Evolutionary conservation across 2,888 invertebrate genomes (phyloP).

Genomic region (Rapana venosa): DNA sequence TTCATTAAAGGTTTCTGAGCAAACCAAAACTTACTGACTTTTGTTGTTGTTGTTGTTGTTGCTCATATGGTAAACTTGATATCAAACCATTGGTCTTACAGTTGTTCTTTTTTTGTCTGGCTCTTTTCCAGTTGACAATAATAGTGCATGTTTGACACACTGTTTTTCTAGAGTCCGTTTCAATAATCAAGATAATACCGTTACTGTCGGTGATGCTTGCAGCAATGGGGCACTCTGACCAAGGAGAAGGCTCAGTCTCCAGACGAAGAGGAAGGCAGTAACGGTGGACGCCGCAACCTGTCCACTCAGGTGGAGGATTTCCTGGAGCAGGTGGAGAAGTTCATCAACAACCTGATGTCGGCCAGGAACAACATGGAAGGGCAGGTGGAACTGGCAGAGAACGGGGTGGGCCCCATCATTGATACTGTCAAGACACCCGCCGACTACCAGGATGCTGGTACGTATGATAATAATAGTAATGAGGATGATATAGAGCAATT

Average conservation of each 20-base stretch:
- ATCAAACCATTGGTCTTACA: background rate
- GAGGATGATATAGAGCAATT: too few relatives aligned
- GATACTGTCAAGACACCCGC: conserved; percentile 73
- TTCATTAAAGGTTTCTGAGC: too few relatives aligned
- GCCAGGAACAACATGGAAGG: conserved; percentile 77
- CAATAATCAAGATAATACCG: background rate
- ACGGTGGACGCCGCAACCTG: conserved; percentile 55
- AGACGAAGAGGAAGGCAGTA: conserved; percentile 23
- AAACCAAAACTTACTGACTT: too few relatives aligned
- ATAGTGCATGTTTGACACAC: too few relatives aligned
- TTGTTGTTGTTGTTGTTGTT: too few relatives aligned
- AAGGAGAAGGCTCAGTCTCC: conserved; percentile 49
- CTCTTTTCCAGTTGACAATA: background rate
- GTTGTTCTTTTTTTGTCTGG: background rate
- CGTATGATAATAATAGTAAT: background rate
- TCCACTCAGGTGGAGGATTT: conserved; percentile 76
- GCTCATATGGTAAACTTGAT: too few relatives aligned
- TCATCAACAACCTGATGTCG: conserved; percentile 72
- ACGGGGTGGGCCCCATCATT: conserved; percentile 72
- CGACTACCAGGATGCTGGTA: conserved; percentile 76
- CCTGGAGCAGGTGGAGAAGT: conserved; percentile 77
- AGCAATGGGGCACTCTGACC: conserved; percentile 76
- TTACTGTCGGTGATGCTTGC: conserved; percentile 22
- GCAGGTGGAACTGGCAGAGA: conserved; percentile 76
- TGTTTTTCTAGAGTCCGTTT: background rate